Evolutionary conservation across 1,140 invertebrate species (phyloP), one percentile per base, ranked within the genome.

Genomic region (Danaus plexippus): DNA sequence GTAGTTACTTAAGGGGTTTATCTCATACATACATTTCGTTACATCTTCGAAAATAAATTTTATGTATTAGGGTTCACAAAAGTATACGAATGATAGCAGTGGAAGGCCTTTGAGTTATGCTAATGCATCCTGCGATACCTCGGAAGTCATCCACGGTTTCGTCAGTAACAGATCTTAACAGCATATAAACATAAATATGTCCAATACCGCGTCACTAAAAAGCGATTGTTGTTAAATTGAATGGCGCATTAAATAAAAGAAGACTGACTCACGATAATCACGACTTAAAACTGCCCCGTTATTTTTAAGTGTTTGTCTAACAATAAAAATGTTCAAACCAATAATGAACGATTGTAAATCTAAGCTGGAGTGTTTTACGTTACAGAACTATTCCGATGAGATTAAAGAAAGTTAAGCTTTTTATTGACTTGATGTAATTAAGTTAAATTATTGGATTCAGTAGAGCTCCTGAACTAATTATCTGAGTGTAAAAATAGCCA

Each of bases 211-310:
- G 78, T 77, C 76, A 80, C 74, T 80, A 76, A 81, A 77, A 81
- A 74, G 67, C 72, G 71, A 85, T 85, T 79, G 79, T 85, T 83
- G 78, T 85, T 83, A 83, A 85, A 81, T 81, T 85, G 83, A 75
- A 80, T 78, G 73, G 47, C 45, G 59, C 75, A 75, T 85, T 72
- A 85, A 82, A 80, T 64, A 64, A 62, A 60, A 63, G 52, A 46
- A 48, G 43, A n/a, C 47, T 54, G 55, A 64, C 49, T 60, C 50
- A 64, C 58, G 58, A 57, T 57, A 46, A 60, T 60, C 47, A 52
- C 44, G 48, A 46, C 22, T 49, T 60, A 15, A 58, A 52, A 55
- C 40, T 47, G 32, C 51, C 48, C 50, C 40, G 59, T 61, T 61
- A 52, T 11, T 44, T 49, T 49, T 50, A 53, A 51, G 54, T 56